These are phyloP conservation scores for Agrenia bidenticulata DNA, from an alignment of 2,888 invertebrate genomes.

Conservation along the genomic window DNA sequence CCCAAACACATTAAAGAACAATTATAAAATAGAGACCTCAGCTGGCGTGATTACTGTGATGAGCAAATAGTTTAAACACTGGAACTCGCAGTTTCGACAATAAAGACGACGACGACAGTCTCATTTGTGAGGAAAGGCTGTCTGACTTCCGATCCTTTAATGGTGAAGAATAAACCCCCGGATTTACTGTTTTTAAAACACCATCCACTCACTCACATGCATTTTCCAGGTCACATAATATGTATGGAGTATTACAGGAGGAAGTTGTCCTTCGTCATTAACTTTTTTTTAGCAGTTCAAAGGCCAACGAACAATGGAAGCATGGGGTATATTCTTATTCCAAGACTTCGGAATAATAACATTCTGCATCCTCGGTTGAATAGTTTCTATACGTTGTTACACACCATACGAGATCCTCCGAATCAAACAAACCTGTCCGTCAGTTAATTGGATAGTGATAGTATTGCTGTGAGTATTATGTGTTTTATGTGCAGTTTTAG, in stretches of 20 bases:
- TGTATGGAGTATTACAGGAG: slow-evolving; percentile 24
- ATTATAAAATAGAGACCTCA: slow-evolving; percentile 4
- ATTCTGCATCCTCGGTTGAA: too few species aligned
- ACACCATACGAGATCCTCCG: slow-evolving; percentile 2
- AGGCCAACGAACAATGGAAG: slow-evolving; percentile 30
- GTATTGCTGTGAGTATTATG: slow-evolving; percentile 46
- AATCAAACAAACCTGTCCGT: neutral
- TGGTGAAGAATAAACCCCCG: neutral
- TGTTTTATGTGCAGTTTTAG: slow-evolving; percentile 17
- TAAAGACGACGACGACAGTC: slow-evolving; percentile 6
- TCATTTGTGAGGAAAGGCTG: slow-evolving; percentile 2
- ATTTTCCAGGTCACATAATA: slow-evolving; percentile 13
- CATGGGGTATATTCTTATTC: slow-evolving; percentile 11
- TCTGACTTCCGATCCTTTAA: neutral
- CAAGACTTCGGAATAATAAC: neutral
- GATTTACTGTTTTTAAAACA: neutral
- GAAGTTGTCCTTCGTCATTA: slow-evolving; percentile 12
- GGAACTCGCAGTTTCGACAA: slow-evolving; percentile 24
- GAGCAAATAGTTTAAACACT: slow-evolving; percentile 47
- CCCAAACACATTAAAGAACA: too few species aligned
- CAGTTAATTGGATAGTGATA: neutral
- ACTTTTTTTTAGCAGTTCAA: slow-evolving; percentile 13
- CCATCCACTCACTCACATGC: neutral
- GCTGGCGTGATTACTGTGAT: slow-evolving; percentile 32
- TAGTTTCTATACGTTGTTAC: too few species aligned